Base-by-base conservation (phyloP, 2,888 invertebrate species). In the Rhynchonema sp. region DNA sequence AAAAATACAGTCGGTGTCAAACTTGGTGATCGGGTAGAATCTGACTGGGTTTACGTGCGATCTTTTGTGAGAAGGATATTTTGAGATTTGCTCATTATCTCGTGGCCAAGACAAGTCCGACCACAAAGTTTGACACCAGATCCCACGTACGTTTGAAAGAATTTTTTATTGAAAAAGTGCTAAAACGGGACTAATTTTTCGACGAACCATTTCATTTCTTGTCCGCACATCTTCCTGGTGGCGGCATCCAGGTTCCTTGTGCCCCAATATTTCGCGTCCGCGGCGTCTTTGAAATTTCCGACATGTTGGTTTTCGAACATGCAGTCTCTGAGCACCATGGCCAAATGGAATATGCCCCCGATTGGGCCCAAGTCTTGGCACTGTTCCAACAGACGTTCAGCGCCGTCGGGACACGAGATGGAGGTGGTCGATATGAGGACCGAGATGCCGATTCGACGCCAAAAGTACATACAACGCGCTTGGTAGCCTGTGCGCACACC, bases 401-500 rank as follows among this genome's bases (percentile, higher is more conserved):
- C 70, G 17, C 59, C 59, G 6, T 69, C 66, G 57, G 17, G 9
- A 57, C 64, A 65, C 56, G 69, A 63, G 29, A 71, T 69, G 65
- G 73, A 69, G 54, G 68, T 62, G 6, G 70, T 72, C 20, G 71
- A 71, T 28, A 72, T 63, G 9, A 64, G 64, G 30, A 74, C 68
- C 6, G 65, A 63, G 57, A 74, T 66, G 25, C 71, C 72, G 30
- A 66, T 66, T 30, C 72, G 67, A 55, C 70, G 65, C 76, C 79
- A 76, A 64, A 82, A 80, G 60, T 84, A 79, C 6, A 92, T 77
- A 76, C 87, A 85, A 64, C 87, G 78, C 0, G 86, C 82, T 78
- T 96, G 96, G 76, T 94, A 96, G 53, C 94, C 94, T 56, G 85
- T 85, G 71, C 84, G 84, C 59, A 92, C 80, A 55, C 94, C 94